Evolutionary conservation across 2,797 vertebrate species (phyloP).

Genomic region (Protosalanx chinensis): DNA sequence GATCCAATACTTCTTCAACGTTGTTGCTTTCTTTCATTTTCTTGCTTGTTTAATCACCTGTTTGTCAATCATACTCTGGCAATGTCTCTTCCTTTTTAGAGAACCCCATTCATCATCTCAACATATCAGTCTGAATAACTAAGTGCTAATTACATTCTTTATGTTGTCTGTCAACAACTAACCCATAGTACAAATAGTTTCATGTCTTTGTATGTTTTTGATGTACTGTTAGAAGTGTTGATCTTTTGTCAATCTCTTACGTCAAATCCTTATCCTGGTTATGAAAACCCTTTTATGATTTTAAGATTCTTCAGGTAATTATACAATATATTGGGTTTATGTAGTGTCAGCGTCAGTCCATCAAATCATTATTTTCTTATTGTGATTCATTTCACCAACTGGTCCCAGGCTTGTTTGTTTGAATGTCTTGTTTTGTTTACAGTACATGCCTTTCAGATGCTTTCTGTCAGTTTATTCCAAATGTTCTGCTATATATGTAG

Average conservation of each 20-base stretch:
- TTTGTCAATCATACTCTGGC: not conserved
- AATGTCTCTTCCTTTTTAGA: not conserved
- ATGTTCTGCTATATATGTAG: constrained; percentile 24
- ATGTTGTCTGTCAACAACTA: not conserved
- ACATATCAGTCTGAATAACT: not conserved
- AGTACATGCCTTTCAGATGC: constrained; percentile 1
- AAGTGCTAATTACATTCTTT: not conserved
- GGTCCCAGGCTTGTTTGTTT: not conserved
- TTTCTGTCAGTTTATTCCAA: not conserved
- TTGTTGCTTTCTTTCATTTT: not conserved
- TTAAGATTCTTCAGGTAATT: not conserved
- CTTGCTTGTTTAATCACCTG: not conserved
- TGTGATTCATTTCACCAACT: not conserved
- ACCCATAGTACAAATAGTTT: no score
- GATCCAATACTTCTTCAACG: not conserved
- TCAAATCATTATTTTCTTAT: not conserved
- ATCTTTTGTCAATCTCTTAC: no score
- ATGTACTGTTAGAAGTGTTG: no score
- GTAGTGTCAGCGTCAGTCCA: constrained; percentile 11
- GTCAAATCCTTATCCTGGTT: no score
- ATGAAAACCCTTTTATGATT: no score
- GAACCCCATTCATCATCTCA: constrained; percentile 7
- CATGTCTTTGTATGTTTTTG: no score
- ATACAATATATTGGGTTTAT: not conserved
- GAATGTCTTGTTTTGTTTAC: constrained; percentile 9